A percentile compares a stretch with the other conserved stretches of the same genome.
phyloP scores from a whole-genome alignment of 37 sponge, comb jelly and placozoan species.

The Bolinopsis microptera region DNA sequence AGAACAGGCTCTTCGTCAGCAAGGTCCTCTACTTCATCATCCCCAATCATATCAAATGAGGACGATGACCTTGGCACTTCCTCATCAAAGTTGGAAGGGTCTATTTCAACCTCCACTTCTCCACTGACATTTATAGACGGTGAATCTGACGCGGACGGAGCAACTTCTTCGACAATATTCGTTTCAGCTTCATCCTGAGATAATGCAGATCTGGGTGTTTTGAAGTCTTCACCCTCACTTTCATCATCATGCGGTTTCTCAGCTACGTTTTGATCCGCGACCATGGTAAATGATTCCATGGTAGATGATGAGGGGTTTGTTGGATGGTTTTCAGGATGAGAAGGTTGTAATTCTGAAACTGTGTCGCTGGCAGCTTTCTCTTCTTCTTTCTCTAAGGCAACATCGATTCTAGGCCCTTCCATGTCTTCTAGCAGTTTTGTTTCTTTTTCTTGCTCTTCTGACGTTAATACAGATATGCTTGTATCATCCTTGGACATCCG shows the following conservation, averaged over 20 bases:
- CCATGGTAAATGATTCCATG: not conserved
- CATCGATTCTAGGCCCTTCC: not conserved
- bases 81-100: not conserved
- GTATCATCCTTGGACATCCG: not conserved
- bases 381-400: not conserved
- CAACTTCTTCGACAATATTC: not conserved
- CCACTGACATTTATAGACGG: not conserved
- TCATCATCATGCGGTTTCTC: not conserved
- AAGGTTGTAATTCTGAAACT: not conserved
- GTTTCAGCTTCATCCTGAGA: not conserved
- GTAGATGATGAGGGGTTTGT: not conserved
- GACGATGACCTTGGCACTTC: not conserved
- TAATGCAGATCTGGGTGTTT: constrained; percentile 28
- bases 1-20: not conserved
- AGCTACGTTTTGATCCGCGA: not conserved
- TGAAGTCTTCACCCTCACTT: constrained; percentile 1
- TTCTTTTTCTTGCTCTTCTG: not conserved
- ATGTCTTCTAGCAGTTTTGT: not conserved
- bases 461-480: not conserved
- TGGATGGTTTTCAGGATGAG: not conserved
- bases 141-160: not conserved
- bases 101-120: not conserved
- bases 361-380: not conserved
- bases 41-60: constrained; percentile 23
- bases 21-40: constrained; percentile 5